Evolutionary conservation across 2,888 invertebrate species (phyloP).

Genomic region (Acleris sparsana): DNA sequence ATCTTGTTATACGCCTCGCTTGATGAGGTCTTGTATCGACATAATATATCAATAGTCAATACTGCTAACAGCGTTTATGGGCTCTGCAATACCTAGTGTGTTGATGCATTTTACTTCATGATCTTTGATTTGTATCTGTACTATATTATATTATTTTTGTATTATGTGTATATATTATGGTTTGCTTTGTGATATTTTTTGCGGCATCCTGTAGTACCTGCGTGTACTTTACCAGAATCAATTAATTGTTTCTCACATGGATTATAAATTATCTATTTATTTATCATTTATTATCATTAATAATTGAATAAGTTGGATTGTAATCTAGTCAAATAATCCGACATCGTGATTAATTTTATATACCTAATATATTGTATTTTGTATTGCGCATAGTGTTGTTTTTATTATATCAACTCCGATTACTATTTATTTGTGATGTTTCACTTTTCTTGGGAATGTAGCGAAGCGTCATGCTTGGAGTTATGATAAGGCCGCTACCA

Average conservation of each 20-base stretch:
- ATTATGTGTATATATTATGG: too few species aligned
- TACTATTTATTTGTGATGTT: neutral
- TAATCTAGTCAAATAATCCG: slow-evolving; percentile 20
- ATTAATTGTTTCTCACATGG: neutral
- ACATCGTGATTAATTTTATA: slow-evolving; percentile 16
- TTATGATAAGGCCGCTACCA: too few species aligned
- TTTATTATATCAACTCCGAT: neutral
- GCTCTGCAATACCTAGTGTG: too few species aligned
- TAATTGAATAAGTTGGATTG: slow-evolving; percentile 3
- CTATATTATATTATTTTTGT: too few species aligned
- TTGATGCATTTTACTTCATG: too few species aligned
- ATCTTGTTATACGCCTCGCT: too few species aligned
- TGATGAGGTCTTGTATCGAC: too few species aligned
- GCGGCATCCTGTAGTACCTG: neutral
- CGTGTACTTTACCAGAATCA: neutral
- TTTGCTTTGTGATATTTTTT: too few species aligned
- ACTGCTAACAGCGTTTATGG: too few species aligned
- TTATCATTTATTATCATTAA: too few species aligned
- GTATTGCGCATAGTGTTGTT: slow-evolving; percentile 3
- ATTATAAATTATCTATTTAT: neutral
- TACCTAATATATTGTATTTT: neutral
- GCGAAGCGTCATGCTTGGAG: neutral
- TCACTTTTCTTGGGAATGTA: neutral
- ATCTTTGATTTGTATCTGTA: too few species aligned
- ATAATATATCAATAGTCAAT: too few species aligned